Base-by-base conservation (phyloP, 2,888 invertebrate species). In the Dermolepida albohirtum region DNA sequence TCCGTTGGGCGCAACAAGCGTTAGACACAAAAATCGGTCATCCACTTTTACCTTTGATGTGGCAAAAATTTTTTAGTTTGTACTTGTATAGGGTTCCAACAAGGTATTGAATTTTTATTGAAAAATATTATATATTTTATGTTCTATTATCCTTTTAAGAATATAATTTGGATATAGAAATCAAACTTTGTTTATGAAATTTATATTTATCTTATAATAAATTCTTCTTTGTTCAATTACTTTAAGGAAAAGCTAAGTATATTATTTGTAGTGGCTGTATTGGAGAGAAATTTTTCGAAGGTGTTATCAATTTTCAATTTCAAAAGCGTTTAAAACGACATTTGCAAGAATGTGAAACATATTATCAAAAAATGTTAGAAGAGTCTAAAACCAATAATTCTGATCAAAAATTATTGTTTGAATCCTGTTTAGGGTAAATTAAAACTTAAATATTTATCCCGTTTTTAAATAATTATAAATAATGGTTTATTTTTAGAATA, bases 1-100 rank as follows among this genome's bases (percentile, higher is more conserved):
- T 91, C 77, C 89, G 93, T 68, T 93, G 91, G 89, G 90, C 90
- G 0, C 90, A 91, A 74, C 89, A 92, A 78, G 89, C 92, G 27
- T 78, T 91, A 40, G 90, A 89, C 73, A 89, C 91, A 66, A 87
- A 90, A 1, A 76, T 88, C 47, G 87, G 87, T 71, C 92, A 93
- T 82, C 90, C 92, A 0, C 81, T 92, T 27, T 82, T 91, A 41
- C 89, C 92, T 0, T 83, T 94, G 10, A 79, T 92, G 1, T 92
- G 91, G 88, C 93, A 94, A 79, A 89, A 90, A 76, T 94, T 94
- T 79, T 93, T 94, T 77, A 83, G 85, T 8, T 83, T 92, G 0
- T 93, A 88, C 78, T 84, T 94, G 64, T 87, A 89, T 49, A 84
- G 92, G 73, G 84, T 89, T 65, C 86, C 88, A 1, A 78, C 82